Evolutionary conservation across 1,140 invertebrate species (phyloP).

Genomic region (Hestina assimilis): DNA sequence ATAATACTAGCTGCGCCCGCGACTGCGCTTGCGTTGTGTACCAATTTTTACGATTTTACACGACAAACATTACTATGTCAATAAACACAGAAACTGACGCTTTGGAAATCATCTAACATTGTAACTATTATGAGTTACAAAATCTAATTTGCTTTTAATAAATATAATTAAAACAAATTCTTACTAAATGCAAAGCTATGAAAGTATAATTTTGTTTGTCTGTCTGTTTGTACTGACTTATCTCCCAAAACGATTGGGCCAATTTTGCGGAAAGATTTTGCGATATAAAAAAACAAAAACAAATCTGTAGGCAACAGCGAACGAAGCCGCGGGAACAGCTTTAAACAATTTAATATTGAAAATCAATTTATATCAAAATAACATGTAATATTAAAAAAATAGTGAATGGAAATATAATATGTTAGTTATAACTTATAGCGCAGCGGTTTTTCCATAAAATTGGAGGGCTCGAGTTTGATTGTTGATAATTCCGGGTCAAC

Average conservation of each 20-base stretch:
- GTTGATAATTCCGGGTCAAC: slow-evolving; percentile 69
- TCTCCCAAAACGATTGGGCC: too few species aligned
- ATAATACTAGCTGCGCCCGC: too few species aligned
- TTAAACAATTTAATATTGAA: background rate
- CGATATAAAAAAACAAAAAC: background rate
- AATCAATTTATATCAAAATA: too few species aligned
- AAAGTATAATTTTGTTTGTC: too few species aligned
- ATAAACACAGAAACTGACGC: slow-evolving; percentile 38
- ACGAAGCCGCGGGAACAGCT: background rate
- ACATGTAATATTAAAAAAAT: background rate
- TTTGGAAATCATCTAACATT: slow-evolving; percentile 50
- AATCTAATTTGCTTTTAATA: too few species aligned
- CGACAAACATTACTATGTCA: slow-evolving; percentile 48
- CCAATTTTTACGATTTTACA: slow-evolving; percentile 52
- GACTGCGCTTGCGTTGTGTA: too few species aligned
- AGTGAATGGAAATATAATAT: background rate
- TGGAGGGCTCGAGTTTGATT: slow-evolving; percentile 48
- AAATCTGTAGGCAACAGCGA: background rate
- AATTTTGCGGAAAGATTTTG: background rate
- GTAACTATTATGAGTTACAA: too few species aligned
- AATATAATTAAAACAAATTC: too few species aligned
- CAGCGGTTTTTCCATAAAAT: slow-evolving; percentile 20
- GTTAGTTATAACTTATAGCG: background rate
- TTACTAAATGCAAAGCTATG: too few species aligned
- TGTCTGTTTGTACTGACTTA: too few species aligned